Evolutionary conservation across 2,113 vertebrate genomes (phyloP), one percentile per base, ranked within the genome.

Genomic region (Hystrix brachyura): DNA sequence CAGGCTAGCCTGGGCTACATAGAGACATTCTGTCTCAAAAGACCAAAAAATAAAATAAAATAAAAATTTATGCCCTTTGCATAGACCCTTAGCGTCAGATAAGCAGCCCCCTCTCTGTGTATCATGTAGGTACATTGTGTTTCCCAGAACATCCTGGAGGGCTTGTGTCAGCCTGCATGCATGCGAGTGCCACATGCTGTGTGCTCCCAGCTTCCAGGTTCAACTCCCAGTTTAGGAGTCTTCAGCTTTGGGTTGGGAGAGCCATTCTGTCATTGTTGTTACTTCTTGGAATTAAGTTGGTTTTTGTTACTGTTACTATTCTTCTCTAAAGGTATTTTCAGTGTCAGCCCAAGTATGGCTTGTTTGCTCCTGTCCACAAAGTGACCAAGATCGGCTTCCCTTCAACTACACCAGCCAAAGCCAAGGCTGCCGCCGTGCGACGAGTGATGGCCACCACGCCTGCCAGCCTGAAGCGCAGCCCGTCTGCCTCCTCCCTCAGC

Each of bases 341-440:
- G 97, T 99, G 99, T 96, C 99, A 99, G 94, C 98, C 99, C 95
- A 99, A 99, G 97, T 99, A 99, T 3, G 99, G 99, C 67, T 98
- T 99, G n/a, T 99, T 99, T 95, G 99, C 99, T 81, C 99, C 99
- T 0, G 99, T 99, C 71, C 99, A 99, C 98, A 99, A 99, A 98
- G 99, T 99, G 72, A 99, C 99, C 10, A 99, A 99, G 91, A 99
- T 99, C 7, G 99, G 99, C 71, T 99, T 99, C 98, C 99, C 99
- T 0, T 99, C 99, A 19, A 99, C 99, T 1, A 99, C 99, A 0
- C 99, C 99, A 23, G 99, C 99, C 78, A 99, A 99, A 98, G 99
- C 99, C 48, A 99, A 99, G 97, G 97, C 98, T 34, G 98, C 99
- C 0, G 98, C 99, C 0, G 99, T 99, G 95, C 98, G 99, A 27